Evolutionary conservation across 2,888 invertebrate species (phyloP).

Genomic region (Eupithecia pulchellata): DNA sequence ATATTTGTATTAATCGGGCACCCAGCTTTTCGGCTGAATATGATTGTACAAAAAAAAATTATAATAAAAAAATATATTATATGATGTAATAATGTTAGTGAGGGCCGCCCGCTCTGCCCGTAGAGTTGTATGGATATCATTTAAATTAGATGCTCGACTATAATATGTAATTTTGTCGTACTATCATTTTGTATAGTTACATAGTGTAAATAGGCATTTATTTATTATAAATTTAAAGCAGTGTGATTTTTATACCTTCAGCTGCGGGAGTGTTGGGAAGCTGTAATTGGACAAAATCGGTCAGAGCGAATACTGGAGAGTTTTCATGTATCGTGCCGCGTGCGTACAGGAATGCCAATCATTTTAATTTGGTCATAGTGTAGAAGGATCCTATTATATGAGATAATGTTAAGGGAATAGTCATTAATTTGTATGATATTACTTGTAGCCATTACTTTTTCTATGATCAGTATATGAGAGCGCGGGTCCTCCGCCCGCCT

Average conservation of each 20-base stretch:
- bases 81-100: constrained; percentile 75
- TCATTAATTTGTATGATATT: constrained; percentile 86
- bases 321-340: constrained; percentile 71
- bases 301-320: constrained; percentile 73
- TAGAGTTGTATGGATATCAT: constrained; percentile 77
- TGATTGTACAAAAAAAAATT: constrained; percentile 82
- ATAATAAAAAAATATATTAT: constrained; percentile 70
- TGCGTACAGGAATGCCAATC: constrained; percentile 69
- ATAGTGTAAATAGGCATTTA: constrained; percentile 86
- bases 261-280: constrained; percentile 80
- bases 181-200: constrained; percentile 85
- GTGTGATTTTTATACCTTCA: constrained; percentile 80
- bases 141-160: constrained; percentile 82
- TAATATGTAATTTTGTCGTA: constrained; percentile 82
- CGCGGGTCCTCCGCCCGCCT: constrained; percentile 48
- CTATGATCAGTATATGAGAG: constrained; percentile 77
- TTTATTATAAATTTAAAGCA: constrained; percentile 85
- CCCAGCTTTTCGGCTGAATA: constrained; percentile 78
- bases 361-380: constrained; percentile 78
- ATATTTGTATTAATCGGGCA: constrained; percentile 75
- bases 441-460: constrained; percentile 83
- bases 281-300: constrained; percentile 71
- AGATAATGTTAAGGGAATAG: constrained; percentile 85
- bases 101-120: constrained; percentile 61
- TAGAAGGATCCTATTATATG: constrained; percentile 84